Evolutionary conservation across 2,113 vertebrate genomes (phyloP).

Genomic region (Trematocara marginatum): DNA sequence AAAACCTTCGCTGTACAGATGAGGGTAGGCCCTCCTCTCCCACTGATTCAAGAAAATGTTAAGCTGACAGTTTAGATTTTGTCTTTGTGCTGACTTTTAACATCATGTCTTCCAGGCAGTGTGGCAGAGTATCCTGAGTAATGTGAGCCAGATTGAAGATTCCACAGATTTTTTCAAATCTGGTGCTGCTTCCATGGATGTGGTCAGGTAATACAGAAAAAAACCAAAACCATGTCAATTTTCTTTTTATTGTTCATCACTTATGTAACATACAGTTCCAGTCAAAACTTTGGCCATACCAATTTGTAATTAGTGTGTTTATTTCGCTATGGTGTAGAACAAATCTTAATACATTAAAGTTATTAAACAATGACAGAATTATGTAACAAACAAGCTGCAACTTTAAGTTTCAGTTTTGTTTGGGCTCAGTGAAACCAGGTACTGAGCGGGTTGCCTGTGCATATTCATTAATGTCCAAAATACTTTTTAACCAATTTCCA

Average conservation of each 20-base stretch:
- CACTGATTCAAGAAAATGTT: background rate
- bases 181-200: constrained; percentile 85
- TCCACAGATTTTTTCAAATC: constrained; percentile 87
- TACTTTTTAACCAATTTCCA: background rate
- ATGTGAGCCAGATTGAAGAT: constrained; percentile 71
- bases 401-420: background rate
- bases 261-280: background rate
- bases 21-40: constrained; percentile 54
- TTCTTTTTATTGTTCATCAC: background rate
- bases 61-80: background rate
- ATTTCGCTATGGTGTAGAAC: background rate
- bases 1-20: constrained; percentile 71
- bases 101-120: constrained; percentile 60
- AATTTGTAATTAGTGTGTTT: background rate
- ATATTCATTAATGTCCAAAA: background rate
- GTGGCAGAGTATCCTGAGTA: constrained; percentile 82
- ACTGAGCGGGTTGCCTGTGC: background rate
- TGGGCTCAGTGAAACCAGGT: background rate
- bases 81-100: background rate
- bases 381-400: background rate
- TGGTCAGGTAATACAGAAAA: constrained; percentile 75
- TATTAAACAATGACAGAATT: background rate
- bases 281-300: background rate
- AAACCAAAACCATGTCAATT: background rate
- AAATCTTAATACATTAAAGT: background rate